phyloP scores from a whole-genome alignment of 2,797 vertebrate genomes.

The Pogoniulus pusillus region DNA sequence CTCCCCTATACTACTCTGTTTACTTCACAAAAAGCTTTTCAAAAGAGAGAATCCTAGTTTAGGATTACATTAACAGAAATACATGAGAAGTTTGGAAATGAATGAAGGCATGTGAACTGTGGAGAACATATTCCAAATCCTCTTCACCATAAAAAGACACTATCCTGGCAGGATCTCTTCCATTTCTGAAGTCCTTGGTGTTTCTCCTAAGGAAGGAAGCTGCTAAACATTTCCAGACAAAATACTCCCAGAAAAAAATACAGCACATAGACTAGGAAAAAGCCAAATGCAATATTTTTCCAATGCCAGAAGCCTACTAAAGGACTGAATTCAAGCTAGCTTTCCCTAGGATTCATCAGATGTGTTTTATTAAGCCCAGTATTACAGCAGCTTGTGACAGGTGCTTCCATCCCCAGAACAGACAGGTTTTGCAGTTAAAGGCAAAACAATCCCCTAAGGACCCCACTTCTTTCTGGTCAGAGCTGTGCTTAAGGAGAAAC shows the following conservation, averaged over 20 bases:
- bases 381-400: neutral
- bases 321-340: neutral
- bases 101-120: conserved; percentile 39
- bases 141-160: neutral
- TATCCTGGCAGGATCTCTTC: neutral
- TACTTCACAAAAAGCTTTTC: conserved; percentile 8
- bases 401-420: neutral
- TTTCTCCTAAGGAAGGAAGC: conserved; percentile 11
- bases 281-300: neutral
- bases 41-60: neutral
- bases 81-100: conserved; percentile 29
- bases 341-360: neutral
- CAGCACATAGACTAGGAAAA: neutral
- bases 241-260: neutral
- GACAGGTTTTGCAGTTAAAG: neutral
- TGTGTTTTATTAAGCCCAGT: neutral
- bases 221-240: conserved; percentile 9
- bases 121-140: conserved; percentile 23
- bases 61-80: conserved; percentile 36
- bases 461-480: neutral
- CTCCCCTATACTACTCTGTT: neutral
- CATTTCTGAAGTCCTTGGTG: neutral
- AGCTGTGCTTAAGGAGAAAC: neutral
- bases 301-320: neutral
- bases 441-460: neutral